These are phyloP conservation scores for Aphelinus atriplicis DNA, from an alignment of 1,140 invertebrate species.

Conservation along the genomic window DNA sequence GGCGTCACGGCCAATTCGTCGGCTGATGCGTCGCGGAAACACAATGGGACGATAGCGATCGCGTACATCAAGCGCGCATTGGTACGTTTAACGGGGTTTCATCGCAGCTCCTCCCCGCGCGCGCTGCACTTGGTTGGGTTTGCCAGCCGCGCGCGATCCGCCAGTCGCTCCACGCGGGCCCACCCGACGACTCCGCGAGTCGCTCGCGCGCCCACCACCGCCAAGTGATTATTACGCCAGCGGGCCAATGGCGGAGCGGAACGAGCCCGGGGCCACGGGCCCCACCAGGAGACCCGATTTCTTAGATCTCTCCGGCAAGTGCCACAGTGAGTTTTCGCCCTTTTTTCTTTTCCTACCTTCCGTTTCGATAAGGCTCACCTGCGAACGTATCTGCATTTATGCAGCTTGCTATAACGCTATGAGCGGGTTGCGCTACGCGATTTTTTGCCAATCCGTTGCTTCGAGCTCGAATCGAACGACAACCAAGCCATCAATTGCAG, in stretches of 20 bases:
- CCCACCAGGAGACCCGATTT: constrained; percentile 53
- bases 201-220: no score
- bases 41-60: constrained; percentile 13
- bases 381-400: no score
- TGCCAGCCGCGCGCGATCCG: background rate
- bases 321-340: constrained; percentile 46
- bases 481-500: no score
- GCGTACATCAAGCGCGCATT: background rate
- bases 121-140: constrained; percentile 29
- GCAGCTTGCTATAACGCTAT: no score
- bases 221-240: no score
- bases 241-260: constrained; percentile 47
- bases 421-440: no score
- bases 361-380: no score
- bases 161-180: constrained; percentile 14
- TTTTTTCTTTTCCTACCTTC: background rate
- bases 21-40: background rate
- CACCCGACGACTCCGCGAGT: background rate
- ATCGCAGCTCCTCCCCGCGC: background rate
- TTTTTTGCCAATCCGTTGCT: no score
- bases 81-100: constrained; percentile 20
- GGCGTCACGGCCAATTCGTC: background rate
- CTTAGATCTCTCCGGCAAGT: constrained; percentile 55
- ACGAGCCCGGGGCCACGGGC: constrained; percentile 50
- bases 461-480: no score